Evolutionary conservation across 1,140 invertebrate genomes (phyloP), one percentile per base, ranked within the genome.

Genomic region (Chelonus insularis): DNA sequence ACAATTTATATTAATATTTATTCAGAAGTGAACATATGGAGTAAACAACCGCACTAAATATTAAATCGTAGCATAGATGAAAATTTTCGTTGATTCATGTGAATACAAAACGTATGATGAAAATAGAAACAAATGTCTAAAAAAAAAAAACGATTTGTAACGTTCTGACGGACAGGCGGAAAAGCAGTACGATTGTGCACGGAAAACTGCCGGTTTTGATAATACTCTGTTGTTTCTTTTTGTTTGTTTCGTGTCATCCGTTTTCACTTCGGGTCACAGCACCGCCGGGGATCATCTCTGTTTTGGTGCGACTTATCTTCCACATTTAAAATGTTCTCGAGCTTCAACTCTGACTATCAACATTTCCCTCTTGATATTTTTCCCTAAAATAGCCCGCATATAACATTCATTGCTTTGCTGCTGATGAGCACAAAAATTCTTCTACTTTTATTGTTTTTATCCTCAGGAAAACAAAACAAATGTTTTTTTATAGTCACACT

Each of bases 251-350:
- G 55, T 57, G 39, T 45, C 55, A 45, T 57, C 43, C 39, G 29
- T 34, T 57, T 57, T 32, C 21, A 56, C 52, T 18, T 41, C 21
- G 52, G 36, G 14, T 20, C 52, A 56, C 36, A 41, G 21, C 52
- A 41, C 11, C 43, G 16, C 7, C 43, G 16, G 36, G 51, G 55
- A 57, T 57, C 12, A 57, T 57, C 55, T 45, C 37, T 57, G 37
- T 39, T 45, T 23, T 34, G 29, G 39, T 32, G 23, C 41, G 55
- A 45, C 55, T 57, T 57, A 57, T 57, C 55, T 57, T 55, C 41
- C 21, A 43, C 55, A 57, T 57, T 57, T 57, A 57, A 57, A 57
- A 57, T 45, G 55, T 57, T 41, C 39, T 45, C 14, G 14, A 18
- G 14, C 16, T 18, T 45, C 18, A 20, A 2, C 14, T 45, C 43